phyloP scores from a whole-genome alignment of 2,113 vertebrate genomes.

The Egretta garzetta region DNA sequence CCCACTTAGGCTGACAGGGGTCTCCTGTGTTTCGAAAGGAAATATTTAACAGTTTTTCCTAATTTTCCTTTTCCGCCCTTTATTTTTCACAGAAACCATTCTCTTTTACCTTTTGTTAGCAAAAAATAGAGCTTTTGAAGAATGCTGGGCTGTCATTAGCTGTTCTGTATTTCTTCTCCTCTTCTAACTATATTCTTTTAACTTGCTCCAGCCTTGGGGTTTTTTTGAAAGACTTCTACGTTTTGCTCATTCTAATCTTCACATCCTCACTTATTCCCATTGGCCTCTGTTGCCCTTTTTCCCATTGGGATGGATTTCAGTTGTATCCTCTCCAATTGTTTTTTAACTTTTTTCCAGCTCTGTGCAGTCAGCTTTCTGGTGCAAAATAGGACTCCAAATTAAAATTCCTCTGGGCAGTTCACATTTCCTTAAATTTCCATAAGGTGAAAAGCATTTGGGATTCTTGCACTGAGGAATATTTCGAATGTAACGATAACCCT shows the following conservation, averaged over 20 bases:
- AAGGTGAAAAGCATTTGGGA: neutral
- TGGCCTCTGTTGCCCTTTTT: neutral
- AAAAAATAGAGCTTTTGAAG: neutral
- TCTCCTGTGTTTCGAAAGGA: neutral
- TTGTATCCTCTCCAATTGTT: conserved; percentile 20
- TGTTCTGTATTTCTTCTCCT: neutral
- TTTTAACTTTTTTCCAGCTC: conserved; percentile 22
- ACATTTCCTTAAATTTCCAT: conserved; percentile 14
- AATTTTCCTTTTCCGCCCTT: neutral
- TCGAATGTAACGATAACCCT: neutral
- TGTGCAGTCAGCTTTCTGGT: conserved; percentile 15
- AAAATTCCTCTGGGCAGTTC: conserved; percentile 31
- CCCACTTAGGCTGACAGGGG: neutral
- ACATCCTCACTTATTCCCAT: conserved; percentile 29
- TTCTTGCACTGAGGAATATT: neutral
- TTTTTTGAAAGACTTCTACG: neutral
- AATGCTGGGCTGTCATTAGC: neutral
- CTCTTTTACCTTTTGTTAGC: neutral
- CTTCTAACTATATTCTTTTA: neutral
- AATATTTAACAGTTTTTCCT: neutral
- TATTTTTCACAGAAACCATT: neutral
- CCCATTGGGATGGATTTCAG: conserved; percentile 27
- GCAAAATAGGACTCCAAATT: neutral
- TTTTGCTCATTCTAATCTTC: conserved; percentile 46
- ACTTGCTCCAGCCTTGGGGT: neutral